phyloP scores from a whole-genome alignment of 1,140 invertebrate species.

The Venturia canescens region DNA sequence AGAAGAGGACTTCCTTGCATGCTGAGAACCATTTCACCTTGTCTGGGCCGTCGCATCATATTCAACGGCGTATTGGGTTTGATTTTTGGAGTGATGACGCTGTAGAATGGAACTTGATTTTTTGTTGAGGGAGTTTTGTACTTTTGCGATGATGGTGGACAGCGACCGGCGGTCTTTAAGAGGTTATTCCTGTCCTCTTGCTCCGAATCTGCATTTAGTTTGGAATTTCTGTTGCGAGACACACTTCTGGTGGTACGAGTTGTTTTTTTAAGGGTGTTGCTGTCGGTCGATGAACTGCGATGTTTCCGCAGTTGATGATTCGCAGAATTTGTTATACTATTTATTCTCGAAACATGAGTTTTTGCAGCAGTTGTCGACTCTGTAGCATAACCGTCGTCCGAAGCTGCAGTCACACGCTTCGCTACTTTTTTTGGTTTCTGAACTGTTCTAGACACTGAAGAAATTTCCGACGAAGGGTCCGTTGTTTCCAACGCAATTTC shows the following conservation, averaged over 20 bases:
- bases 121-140: constrained; percentile 64
- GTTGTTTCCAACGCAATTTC: constrained; percentile 59
- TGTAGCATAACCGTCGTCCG: constrained; percentile 56
- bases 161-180: constrained; percentile 12
- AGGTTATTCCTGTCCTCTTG: constrained; percentile 48
- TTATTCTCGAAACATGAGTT: constrained; percentile 51
- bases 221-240: constrained; percentile 53
- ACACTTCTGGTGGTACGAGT: constrained; percentile 52
- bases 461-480: constrained; percentile 52
- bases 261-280: background rate
- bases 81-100: constrained; percentile 74
- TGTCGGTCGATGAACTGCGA: constrained; percentile 1
- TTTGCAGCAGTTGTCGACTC: constrained; percentile 38
- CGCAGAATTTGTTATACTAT: background rate
- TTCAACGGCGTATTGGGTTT: constrained; percentile 80
- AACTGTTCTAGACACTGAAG: constrained; percentile 43
- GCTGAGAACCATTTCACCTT: constrained; percentile 82
- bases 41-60: constrained; percentile 79
- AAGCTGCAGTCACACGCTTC: constrained; percentile 48
- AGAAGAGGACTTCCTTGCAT: constrained; percentile 82
- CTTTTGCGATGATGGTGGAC: constrained; percentile 42
- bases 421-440: constrained; percentile 35
- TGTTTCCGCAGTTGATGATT: constrained; percentile 17
- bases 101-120: constrained; percentile 45
- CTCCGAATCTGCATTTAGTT: constrained; percentile 40